Percentiles rank a stretch among this genome's conserved stretches.
Conservation (phyloP, 2,113 vertebrate species). For the Cyanistes caeruleus region DNA sequence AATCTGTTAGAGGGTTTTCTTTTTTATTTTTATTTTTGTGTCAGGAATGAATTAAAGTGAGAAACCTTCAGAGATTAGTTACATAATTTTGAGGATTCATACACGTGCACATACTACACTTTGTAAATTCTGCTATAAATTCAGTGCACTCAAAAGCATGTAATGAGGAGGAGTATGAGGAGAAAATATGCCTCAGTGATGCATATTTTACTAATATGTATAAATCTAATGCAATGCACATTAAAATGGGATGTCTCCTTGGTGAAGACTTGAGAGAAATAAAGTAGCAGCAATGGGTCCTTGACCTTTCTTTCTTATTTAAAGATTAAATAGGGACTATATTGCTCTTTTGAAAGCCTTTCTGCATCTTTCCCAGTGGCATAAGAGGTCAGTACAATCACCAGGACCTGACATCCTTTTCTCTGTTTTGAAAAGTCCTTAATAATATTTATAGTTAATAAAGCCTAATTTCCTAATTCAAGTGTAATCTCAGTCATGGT, state of each 20-base stretch:
- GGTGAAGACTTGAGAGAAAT: slow-evolving; percentile 33
- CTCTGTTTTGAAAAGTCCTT: slow-evolving; percentile 38
- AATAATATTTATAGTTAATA: slow-evolving; percentile 31
- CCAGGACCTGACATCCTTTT: slow-evolving; percentile 20
- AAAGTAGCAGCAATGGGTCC: background rate
- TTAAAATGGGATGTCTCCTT: slow-evolving; percentile 3
- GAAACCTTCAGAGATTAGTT: background rate
- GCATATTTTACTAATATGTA: background rate
- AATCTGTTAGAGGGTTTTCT: background rate
- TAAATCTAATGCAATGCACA: background rate
- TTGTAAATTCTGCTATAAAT: background rate
- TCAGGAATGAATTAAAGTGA: background rate
- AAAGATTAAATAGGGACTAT: slow-evolving; percentile 43
- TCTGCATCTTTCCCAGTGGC: slow-evolving; percentile 20
- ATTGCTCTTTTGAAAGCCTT: slow-evolving; percentile 44
- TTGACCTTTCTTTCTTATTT: slow-evolving; percentile 46
- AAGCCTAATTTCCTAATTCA: slow-evolving; percentile 57
- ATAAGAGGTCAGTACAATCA: slow-evolving; percentile 40
- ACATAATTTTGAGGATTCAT: background rate
- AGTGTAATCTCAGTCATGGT: background rate
- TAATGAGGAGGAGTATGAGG: background rate
- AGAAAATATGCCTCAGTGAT: background rate
- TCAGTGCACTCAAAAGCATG: background rate
- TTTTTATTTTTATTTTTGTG: background rate
- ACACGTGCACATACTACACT: background rate